Percentiles rank a stretch among this genome's conserved stretches.
These are phyloP conservation scores for Cololabis saira DNA, from an alignment of 2,113 vertebrate genomes.

Conservation along the genomic window DNA sequence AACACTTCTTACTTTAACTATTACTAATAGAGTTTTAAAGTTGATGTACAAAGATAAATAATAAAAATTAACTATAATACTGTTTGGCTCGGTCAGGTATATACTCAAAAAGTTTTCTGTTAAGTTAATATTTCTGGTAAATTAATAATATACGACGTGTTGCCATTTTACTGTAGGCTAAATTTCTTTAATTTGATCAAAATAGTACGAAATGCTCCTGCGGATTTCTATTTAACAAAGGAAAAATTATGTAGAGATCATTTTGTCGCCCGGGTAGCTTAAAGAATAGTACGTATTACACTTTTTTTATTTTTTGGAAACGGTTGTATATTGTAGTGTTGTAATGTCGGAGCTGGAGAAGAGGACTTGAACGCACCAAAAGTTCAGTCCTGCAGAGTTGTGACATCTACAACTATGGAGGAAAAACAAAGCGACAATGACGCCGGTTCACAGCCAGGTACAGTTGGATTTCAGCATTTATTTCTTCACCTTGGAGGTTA, in stretches of 20 bases:
- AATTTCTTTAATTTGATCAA: too few species aligned
- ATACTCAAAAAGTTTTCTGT: too few species aligned
- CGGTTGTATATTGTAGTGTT: accelerated
- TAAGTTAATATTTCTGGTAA: too few species aligned
- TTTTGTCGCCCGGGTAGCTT: background rate
- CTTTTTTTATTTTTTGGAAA: background rate
- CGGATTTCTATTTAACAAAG: too few species aligned
- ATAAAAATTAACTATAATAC: too few species aligned
- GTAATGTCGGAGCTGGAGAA: background rate
- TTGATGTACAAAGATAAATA: too few species aligned
- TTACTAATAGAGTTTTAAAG: background rate
- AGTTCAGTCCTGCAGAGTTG: slow-evolving; percentile 44
- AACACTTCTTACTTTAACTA: accelerated
- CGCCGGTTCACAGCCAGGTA: slow-evolving; percentile 58
- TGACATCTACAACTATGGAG: slow-evolving; percentile 55
- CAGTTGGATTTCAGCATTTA: background rate
- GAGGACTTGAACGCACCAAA: slow-evolving; percentile 57
- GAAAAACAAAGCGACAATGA: slow-evolving; percentile 25
- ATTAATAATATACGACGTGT: too few species aligned
- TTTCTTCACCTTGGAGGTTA: accelerated
- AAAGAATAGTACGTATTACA: background rate
- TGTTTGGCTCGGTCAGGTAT: too few species aligned
- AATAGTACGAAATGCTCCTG: too few species aligned
- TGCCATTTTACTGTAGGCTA: too few species aligned
- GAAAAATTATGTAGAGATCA: too few species aligned